Evolutionary conservation across 2,113 vertebrate genomes (phyloP), one percentile per base, ranked within the genome.

Genomic region (Nanorana parkeri): DNA sequence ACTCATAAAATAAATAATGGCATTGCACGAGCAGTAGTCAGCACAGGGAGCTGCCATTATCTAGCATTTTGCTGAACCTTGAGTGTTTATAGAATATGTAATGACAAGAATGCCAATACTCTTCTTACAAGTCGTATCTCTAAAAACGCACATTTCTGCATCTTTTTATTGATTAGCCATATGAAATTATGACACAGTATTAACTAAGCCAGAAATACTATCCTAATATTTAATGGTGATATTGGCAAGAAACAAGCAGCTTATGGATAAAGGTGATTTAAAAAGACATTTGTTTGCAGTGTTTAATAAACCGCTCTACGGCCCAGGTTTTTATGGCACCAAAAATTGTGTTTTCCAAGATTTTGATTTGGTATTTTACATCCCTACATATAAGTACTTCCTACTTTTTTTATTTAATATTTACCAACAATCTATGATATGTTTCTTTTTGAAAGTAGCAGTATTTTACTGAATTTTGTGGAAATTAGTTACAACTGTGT

Each of bases 91-190:
- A 75, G 55, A 75, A 75, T 75, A 75, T 36, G 55, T 6, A 41
- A 56, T 19, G 56, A 61, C 72, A 60, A 15, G 56, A 75, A 67
- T 58, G 77, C 56, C 77, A 41, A 78, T 78, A 68, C 10, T 3
- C 28, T 54, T 68, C 51, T 21, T 24, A 36, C 52, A 58, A 23
- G 55, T 13, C 20, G 41, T 78, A 58, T 61, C 64, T 56, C 32
- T 68, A 68, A 65, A 58, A 68, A 54, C 32, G 58, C 61, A 77
- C n/a, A 64, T 64, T 51, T 65, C 36, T 58, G n/a, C 28, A 78
- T 78, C 23, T 10, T 28, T 56, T 4, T 78, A 67, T 78, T 78
- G 77, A 78, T 78, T 78, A 78, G 36, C 5, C 29, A 56, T 56
- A 68, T 36, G 32, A 60, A 66, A 78, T 36, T 52, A 56, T 58